Evolutionary conservation across 2,113 vertebrate genomes (phyloP), one percentile per base, ranked within the genome.

Genomic region (Ursus arctos): DNA sequence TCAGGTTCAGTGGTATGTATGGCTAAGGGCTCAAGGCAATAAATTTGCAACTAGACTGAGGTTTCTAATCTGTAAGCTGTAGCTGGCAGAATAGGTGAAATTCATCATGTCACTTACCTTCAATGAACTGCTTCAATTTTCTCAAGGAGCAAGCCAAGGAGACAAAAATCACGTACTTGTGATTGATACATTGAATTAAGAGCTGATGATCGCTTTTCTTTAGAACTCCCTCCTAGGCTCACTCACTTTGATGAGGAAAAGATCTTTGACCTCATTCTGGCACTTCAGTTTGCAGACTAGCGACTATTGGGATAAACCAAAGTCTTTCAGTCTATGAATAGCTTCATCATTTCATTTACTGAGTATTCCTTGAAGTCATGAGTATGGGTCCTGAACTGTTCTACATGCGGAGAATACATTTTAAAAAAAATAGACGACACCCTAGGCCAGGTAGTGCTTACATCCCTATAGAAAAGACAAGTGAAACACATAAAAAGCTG

Each of bases 71-170:
- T 94, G 47, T 47, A 31, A 65, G 49, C 59, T 88, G 47, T 55
- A 80, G 65, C 26, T 92, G 18, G 14, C 11, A 53, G 49, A 93
- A 88, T 22, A 92, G 53, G 40, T 91, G 18, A 96, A 81, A 95
- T 96, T 90, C 49, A 83, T 97, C 87, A 94, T 57, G 43, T 91
- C 94, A 85, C 16, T 84, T 76, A 95, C 74, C 28, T 86, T 86
- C 89, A 96, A 95, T 89, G 85, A 97, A 96, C 89, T 86, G 71
- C 59, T 88, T 91, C 89, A 36, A 3, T 97, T 95, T 96, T 91
- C 86, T 93, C 85, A 96, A 92, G 59, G 36, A 88, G 77, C 7
- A 91, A 95, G 53, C 26, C 88, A 96, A 94, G 63, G 69, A 95
- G 49, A 92, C 69, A 79, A 77, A 36, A 96, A 76, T 55, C 80